Evolutionary conservation across 1,140 invertebrate species (phyloP).

Genomic region (Nephotettix cincticeps): DNA sequence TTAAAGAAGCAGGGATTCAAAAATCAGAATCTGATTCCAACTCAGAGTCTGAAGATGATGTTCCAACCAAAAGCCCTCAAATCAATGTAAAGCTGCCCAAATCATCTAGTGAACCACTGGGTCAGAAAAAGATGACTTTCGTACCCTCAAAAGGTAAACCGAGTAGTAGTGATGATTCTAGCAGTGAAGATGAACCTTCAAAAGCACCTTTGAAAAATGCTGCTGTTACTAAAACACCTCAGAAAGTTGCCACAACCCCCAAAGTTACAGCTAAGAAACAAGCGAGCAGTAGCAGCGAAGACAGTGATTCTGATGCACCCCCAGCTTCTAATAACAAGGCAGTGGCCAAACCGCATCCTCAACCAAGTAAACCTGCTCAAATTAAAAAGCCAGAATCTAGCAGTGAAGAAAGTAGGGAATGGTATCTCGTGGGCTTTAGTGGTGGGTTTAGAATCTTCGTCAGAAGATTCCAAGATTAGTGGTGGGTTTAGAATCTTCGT

Average conservation of each 20-base stretch:
- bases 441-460: too few species aligned
- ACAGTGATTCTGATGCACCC: constrained; percentile 5
- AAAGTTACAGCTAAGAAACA: neutral
- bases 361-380: neutral
- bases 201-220: too few species aligned
- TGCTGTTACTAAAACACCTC: neutral
- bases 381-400: neutral
- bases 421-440: too few species aligned
- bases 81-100: too few species aligned
- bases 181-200: constrained; percentile 4
- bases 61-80: too few species aligned
- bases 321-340: neutral
- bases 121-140: too few species aligned
- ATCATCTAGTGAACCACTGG: too few species aligned
- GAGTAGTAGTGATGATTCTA: neutral
- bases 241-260: neutral
- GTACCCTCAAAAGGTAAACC: neutral
- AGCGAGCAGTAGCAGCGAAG: neutral
- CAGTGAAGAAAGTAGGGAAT: constrained; percentile 14
- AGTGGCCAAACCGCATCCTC: neutral
- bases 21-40: constrained; percentile 1
- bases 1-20: neutral
- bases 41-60: neutral
- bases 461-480: too few species aligned
- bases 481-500: too few species aligned